These are phyloP conservation scores for Operophtera brumata DNA, from an alignment of 2,888 invertebrate species.

Conservation along the genomic window DNA sequence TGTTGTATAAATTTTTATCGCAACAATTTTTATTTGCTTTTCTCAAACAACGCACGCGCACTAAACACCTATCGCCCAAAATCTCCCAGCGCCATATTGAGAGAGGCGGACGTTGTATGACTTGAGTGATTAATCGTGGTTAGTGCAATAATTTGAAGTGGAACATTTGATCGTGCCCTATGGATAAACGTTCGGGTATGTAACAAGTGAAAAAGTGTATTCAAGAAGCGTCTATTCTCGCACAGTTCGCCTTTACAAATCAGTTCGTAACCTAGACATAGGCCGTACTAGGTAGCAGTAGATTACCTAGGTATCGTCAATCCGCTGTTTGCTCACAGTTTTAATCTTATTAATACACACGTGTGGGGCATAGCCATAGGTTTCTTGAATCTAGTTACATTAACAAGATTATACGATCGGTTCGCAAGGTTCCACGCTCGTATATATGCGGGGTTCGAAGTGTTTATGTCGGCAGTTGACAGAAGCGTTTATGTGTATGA, in stretches of 20 bases:
- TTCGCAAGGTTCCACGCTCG: conserved; percentile 80
- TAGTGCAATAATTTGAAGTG: conserved; percentile 80
- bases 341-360: conserved; percentile 86
- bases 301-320: conserved; percentile 81
- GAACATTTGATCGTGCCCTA: conserved; percentile 80
- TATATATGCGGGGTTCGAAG: conserved; percentile 82
- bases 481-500: conserved; percentile 83
- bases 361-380: conserved; percentile 83
- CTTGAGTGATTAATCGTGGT: conserved; percentile 80
- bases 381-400: conserved; percentile 90
- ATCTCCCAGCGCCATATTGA: conserved; percentile 87
- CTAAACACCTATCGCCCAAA: conserved; percentile 77
- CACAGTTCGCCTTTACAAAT: conserved; percentile 58
- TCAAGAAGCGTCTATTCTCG: conserved; percentile 48
- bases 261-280: conserved; percentile 82
- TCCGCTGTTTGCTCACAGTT: conserved; percentile 82
- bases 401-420: conserved; percentile 86
- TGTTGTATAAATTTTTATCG: conserved; percentile 48
- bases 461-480: conserved; percentile 83
- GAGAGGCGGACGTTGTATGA: conserved; percentile 87
- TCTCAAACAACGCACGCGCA: conserved; percentile 79
- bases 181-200: conserved; percentile 82
- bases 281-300: conserved; percentile 83
- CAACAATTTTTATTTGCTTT: conserved; percentile 65
- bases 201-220: conserved; percentile 66